Evolutionary conservation across 2,888 invertebrate genomes (phyloP).

Genomic region (Drosophila mulleri): DNA sequence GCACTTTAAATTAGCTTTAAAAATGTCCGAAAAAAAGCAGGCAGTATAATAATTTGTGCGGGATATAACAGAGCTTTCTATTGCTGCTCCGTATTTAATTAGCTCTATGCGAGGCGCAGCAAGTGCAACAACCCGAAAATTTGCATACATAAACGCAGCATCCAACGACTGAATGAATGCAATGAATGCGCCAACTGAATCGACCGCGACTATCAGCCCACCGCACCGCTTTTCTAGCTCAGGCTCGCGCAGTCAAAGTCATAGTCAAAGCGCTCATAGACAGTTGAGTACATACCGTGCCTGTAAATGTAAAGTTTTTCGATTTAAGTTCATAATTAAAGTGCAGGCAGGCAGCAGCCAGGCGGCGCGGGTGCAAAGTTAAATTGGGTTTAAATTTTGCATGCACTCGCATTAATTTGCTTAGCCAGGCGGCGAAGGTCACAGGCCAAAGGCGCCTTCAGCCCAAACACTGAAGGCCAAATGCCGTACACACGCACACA

Average conservation of each 20-base stretch:
- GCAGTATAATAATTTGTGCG: slow-evolving; percentile 42
- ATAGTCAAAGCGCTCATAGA: slow-evolving; percentile 17
- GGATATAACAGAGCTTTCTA: slow-evolving; percentile 36
- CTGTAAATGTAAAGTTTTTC: slow-evolving; percentile 73
- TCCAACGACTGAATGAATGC: slow-evolving; percentile 41
- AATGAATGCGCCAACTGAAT: slow-evolving; percentile 50
- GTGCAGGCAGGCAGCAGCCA: slow-evolving; percentile 35
- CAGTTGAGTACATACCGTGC: not conserved
- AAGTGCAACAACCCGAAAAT: slow-evolving; percentile 77
- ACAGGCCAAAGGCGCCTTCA: slow-evolving; percentile 35
- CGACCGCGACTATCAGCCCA: slow-evolving; percentile 9
- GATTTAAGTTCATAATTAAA: slow-evolving; percentile 81
- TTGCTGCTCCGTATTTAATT: slow-evolving; percentile 70
- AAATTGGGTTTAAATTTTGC: slow-evolving; percentile 76
- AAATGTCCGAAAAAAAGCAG: slow-evolving; percentile 24
- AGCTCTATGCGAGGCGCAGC: slow-evolving; percentile 62
- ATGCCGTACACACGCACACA: not conserved
- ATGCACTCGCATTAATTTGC: slow-evolving; percentile 63
- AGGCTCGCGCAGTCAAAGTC: slow-evolving; percentile 16
- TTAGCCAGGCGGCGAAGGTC: slow-evolving; percentile 61
- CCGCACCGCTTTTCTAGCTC: not conserved
- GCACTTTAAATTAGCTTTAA: slow-evolving; percentile 75
- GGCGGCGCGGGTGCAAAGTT: slow-evolving; percentile 54
- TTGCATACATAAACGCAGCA: slow-evolving; percentile 66
- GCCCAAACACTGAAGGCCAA: slow-evolving; percentile 23